Evolutionary conservation across 1,140 invertebrate genomes (phyloP).

Genomic region (Galendromus occidentalis): DNA sequence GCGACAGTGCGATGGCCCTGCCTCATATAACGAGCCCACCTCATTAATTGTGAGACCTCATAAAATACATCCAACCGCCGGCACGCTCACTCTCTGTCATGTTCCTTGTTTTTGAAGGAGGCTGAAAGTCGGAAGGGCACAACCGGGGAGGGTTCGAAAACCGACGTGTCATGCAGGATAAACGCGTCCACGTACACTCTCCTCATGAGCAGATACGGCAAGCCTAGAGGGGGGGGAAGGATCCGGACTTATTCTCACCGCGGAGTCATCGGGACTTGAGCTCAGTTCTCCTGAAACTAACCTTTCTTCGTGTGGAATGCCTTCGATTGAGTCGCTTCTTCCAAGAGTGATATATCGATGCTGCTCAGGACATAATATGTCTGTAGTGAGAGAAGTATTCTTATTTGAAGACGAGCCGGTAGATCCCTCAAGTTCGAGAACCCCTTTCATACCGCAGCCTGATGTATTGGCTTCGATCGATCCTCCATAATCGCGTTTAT

Average conservation of each 20-base stretch:
- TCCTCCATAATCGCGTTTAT: too few relatives aligned
- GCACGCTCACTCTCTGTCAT: neutral
- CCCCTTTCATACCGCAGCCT: too few relatives aligned
- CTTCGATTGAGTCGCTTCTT: slow-evolving; percentile 12
- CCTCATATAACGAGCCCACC: too few relatives aligned
- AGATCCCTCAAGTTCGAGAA: too few relatives aligned
- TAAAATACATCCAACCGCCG: neutral
- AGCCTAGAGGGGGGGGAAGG: slow-evolving; percentile 20
- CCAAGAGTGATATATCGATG: slow-evolving; percentile 15
- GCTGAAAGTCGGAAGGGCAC: slow-evolving; percentile 4
- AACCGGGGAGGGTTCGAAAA: slow-evolving; percentile 14
- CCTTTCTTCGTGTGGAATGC: slow-evolving; percentile 15
- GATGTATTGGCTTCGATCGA: too few relatives aligned
- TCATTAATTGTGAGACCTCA: too few relatives aligned
- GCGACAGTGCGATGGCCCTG: too few relatives aligned
- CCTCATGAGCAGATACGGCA: slow-evolving; percentile 27
- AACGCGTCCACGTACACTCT: slow-evolving; percentile 26
- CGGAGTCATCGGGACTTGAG: neutral
- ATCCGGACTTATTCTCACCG: neutral
- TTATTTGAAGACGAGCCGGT: neutral
- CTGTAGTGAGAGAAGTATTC: slow-evolving; percentile 16
- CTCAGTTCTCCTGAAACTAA: neutral
- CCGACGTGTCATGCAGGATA: slow-evolving; percentile 27
- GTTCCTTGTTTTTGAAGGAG: neutral
- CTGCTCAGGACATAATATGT: slow-evolving; percentile 24